phyloP scores from a whole-genome alignment of 2,113 vertebrate genomes.

The Pseudonaja textilis region DNA sequence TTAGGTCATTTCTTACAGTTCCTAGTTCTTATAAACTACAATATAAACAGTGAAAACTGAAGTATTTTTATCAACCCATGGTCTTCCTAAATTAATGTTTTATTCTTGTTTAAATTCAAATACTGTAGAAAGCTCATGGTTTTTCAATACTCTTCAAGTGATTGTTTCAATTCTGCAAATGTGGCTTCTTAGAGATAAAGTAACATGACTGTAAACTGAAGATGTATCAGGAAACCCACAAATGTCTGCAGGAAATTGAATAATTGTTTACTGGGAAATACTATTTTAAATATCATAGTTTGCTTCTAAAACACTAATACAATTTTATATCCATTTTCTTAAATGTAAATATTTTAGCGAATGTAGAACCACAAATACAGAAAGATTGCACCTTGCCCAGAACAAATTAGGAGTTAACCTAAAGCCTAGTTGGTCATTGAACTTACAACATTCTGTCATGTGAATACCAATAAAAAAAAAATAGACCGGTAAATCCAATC shows the following conservation, averaged over 20 bases:
- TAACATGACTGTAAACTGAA: background rate
- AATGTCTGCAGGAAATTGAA: background rate
- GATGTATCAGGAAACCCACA: background rate
- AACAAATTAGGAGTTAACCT: background rate
- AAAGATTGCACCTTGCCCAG: background rate
- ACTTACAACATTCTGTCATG: background rate
- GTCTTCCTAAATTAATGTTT: background rate
- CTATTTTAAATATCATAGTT: background rate
- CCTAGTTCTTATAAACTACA: background rate
- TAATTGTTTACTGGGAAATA: background rate
- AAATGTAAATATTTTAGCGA: fast-evolving
- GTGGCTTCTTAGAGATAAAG: background rate
- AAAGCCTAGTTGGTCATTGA: background rate
- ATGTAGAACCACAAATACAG: background rate
- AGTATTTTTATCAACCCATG: background rate
- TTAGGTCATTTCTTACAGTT: background rate
- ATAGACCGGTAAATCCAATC: background rate
- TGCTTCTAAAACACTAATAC: too few relatives aligned
- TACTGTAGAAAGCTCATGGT: background rate
- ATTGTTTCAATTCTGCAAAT: background rate
- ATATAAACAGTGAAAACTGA: background rate
- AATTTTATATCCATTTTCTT: background rate
- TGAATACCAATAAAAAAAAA: background rate
- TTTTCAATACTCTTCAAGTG: background rate
- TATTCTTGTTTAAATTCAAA: background rate